Evolutionary conservation across 2,797 vertebrate genomes (phyloP), one percentile per base, ranked within the genome.

Genomic region (Crenichthys baileyi): DNA sequence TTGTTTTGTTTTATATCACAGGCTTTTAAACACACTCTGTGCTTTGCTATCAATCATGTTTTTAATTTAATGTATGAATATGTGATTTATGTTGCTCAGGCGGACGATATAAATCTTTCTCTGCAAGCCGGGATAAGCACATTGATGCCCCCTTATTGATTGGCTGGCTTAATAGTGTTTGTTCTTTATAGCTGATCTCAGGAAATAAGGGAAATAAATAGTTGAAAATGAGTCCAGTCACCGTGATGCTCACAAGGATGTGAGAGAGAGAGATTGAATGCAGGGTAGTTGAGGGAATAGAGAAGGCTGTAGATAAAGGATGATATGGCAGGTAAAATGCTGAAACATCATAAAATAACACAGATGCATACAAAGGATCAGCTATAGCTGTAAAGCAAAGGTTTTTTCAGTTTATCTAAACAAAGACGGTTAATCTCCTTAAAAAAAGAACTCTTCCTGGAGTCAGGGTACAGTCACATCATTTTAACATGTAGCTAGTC

Each of bases 11-110:
- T 87, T 79, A 90, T 82, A 91, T 84, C 79, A 73, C 72, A 79
- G 84, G 85, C 81, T 88, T 93, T 94, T 90, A 81, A 84, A 88
- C 85, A 91, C 90, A 87, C 89, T 82, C 77, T 77, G 85, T 77
- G 86, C 84, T 61, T 90, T 87, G 77, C 91, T 92, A 96, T 96
- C 93, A 95, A 95, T 96, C 95, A 94, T 76, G 75, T 90, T 92
- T 78, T 96, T 95, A 96, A 96, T 96, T 95, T 96, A 95, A 94
- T 91, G 85, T 95, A 95, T 96, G 94, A 96, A 96, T 95, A 95
- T 95, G 88, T 96, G 95, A 96, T 96, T 96, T 95, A 96, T 96
- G 93, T 93, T 88, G 85, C 91, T 76, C 88, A 75, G 88, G 85
- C 93, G 85, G 85, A 89, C 86, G 88, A 88, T 93, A 96, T 96